phyloP scores from a whole-genome alignment of 2,797 vertebrate species.

The Oryzias dopingdopingensis region DNA sequence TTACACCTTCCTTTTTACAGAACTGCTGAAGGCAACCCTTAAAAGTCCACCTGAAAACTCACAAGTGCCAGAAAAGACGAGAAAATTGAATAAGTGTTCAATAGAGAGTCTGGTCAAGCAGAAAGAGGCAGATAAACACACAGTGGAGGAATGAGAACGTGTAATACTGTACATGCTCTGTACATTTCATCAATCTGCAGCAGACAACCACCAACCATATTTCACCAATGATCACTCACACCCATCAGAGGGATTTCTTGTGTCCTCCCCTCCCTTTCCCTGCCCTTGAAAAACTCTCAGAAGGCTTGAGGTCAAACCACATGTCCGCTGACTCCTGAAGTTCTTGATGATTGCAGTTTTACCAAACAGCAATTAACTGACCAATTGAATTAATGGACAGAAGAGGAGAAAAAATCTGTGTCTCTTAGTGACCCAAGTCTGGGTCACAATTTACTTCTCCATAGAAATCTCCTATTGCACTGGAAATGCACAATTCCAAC shows the following conservation, averaged over 20 bases:
- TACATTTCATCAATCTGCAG: conserved; percentile 65
- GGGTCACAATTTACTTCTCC: conserved; percentile 67
- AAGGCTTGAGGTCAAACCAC: conserved; percentile 55
- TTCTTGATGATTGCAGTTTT: conserved; percentile 32
- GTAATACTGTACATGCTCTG: conserved; percentile 74
- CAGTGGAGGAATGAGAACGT: conserved; percentile 69
- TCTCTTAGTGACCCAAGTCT: conserved; percentile 42
- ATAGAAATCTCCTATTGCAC: conserved; percentile 70
- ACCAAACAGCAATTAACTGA: conserved; percentile 32
- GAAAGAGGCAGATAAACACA: conserved; percentile 66
- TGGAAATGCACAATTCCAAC: conserved; percentile 48
- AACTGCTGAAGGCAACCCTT: conserved; percentile 19
- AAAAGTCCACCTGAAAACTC: conserved; percentile 45
- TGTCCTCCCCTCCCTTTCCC: conserved; percentile 58
- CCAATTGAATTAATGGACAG: conserved; percentile 19
- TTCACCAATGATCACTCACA: conserved; percentile 78
- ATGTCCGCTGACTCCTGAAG: conserved; percentile 23
- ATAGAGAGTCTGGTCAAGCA: conserved; percentile 31
- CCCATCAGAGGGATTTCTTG: conserved; percentile 68
- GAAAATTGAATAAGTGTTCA: conserved; percentile 26
- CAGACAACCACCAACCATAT: conserved; percentile 77
- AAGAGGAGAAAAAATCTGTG: conserved; percentile 12
- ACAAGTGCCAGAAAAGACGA: conserved; percentile 36
- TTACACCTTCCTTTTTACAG: conserved; percentile 3
- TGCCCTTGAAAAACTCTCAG: conserved; percentile 59